Base-by-base conservation (phyloP, 2,888 invertebrate genomes). In the Ophraella communa region DNA sequence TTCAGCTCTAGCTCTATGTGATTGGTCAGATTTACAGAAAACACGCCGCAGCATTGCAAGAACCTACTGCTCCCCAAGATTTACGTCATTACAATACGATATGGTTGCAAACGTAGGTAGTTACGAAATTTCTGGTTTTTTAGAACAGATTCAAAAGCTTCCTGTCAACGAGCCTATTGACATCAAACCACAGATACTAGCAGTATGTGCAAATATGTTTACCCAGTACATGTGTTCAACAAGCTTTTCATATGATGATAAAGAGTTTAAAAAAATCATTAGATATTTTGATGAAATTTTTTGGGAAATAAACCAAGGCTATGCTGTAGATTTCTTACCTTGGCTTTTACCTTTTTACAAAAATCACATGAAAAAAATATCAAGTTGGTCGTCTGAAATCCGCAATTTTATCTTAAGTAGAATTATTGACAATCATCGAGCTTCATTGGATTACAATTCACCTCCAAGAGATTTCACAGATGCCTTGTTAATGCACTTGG, bases 261-360 rank as follows among this genome's bases (percentile, higher is more conserved):
- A 75, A 0, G 88, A 88, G 17, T 95, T 94, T 82, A 83, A 85
- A 52, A 84, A 85, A 62, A 85, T 91, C 4, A 91, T 93, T 0
- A 83, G 88, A 21, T 77, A 77, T 62, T 95, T 94, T 78, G 95
- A 95, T 74, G 90, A 92, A 73, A 93, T 95, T 55, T 95, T 95
- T 83, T 94, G 92, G 91, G 94, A 95, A 77, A 94, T 95, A 68
- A 95, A 95, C 79, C 93, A 93, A 74, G 94, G 94, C 0, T 94
- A 93, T 78, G 91, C 93, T 0, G 87, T 94, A 0, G 95, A 95
- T 75, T 95, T 95, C 75, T 77, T 95, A 20, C 95, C 95, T 0
- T 93, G 92, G 90, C 80, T 95, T 0, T 83, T 87, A 0, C 92
- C 92, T 0, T 87, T 93, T 65, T 93, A 92, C 79, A 82, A 82